Base-by-base conservation (phyloP, 2,888 invertebrate species). In the Epirrhoe tristata region DNA sequence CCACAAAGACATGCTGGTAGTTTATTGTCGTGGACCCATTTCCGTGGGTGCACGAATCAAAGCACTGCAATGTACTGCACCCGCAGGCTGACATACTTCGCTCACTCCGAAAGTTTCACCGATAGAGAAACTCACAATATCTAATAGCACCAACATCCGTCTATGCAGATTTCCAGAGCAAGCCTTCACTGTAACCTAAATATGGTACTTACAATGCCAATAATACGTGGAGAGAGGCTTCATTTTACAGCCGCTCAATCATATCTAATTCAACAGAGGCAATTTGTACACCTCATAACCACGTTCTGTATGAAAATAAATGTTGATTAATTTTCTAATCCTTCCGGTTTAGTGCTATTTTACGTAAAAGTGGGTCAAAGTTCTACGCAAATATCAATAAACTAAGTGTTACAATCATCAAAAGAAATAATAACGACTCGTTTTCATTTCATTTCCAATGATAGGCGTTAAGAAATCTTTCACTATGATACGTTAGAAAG, bases 121-220 rank as follows among this genome's bases (percentile, higher is more conserved):
- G 80, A 86, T 87, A 88, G 91, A 92, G 93, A 93, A 92, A 92
- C 87, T 86, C 85, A 89, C 90, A 88, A 89, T 89, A 89, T 90
- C 88, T 91, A 91, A 90, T 89, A 88, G 87, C 88, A 83, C 88
- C 85, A 74, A 90, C 91, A 91, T 92, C 92, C 92, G 91, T 91
- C 90, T 91, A 92, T 91, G 92, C 91, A 91, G 91, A 92, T 92
- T 92, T 90, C 90, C 91, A 91, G 91, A 91, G 88, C 90, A 85
- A 88, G 84, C 87, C 87, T 89, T 85, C 86, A 86, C 82, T 79
- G 77, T 85, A 89, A 89, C 89, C 91, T 88, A 91, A 90, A 91
- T 91, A 88, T 73, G 81, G 80, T 77, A 80, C 75, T 77, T 82
- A 88, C 85, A 86, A 85, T 85, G 83, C 82, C 76, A 85, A 82